A percentile compares a stretch with the other conserved stretches of the same genome.
phyloP scores from a whole-genome alignment of 2,888 invertebrate genomes.

The Melipona bicolor region DNA sequence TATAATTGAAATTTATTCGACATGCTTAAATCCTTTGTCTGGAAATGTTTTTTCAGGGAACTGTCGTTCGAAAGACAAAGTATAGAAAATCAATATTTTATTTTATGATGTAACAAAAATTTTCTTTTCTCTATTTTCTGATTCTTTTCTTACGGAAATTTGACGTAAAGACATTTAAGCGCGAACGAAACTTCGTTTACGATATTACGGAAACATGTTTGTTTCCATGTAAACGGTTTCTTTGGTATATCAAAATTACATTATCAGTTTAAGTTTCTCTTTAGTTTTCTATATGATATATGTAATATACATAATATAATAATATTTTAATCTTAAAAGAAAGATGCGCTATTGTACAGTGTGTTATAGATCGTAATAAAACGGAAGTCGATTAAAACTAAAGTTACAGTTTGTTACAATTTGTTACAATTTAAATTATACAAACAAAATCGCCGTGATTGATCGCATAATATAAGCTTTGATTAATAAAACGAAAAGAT shows the following conservation, averaged over 20 bases:
- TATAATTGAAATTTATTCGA: background rate
- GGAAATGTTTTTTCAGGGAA: background rate
- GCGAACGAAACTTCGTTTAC: background rate
- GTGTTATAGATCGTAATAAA: background rate
- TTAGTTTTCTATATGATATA: background rate
- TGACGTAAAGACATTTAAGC: conserved; percentile 1
- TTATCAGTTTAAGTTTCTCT: background rate
- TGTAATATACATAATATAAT: conserved; percentile 21
- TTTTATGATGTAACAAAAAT: conserved; percentile 29
- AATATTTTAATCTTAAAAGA: background rate
- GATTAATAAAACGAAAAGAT: background rate
- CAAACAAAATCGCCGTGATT: background rate
- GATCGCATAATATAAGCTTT: background rate
- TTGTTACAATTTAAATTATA: background rate
- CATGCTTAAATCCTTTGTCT: background rate
- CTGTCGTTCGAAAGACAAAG: background rate
- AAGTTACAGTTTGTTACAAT: background rate
- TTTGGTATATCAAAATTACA: conserved; percentile 38
- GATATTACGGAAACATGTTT: background rate
- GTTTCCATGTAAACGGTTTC: conserved; percentile 1
- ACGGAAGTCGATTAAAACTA: background rate
- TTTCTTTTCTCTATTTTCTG: background rate
- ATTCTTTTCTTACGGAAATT: background rate
- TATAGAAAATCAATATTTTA: conserved; percentile 43
- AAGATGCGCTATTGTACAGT: background rate